Evolutionary conservation across 2,888 invertebrate species (phyloP).

Genomic region (Eurytoma adleriae): DNA sequence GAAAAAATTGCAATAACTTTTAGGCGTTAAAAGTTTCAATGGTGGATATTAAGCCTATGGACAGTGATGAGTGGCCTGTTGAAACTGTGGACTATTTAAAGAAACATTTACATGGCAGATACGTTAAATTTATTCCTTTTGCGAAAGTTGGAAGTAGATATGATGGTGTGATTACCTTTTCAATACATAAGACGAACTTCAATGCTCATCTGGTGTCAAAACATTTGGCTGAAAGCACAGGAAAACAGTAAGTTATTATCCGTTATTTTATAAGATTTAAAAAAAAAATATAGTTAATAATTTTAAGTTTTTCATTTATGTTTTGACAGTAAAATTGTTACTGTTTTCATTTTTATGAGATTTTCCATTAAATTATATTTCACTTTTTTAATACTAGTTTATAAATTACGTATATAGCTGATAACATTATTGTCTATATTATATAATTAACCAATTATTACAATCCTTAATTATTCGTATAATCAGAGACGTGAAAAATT

Average conservation of each 20-base stretch:
- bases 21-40: constrained; percentile 68
- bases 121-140: constrained; percentile 73
- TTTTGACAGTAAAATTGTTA: too few species aligned
- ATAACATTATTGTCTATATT: too few species aligned
- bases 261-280: too few species aligned
- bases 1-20: constrained; percentile 54
- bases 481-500: too few species aligned
- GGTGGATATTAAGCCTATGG: constrained; percentile 74
- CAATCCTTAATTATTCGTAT: too few species aligned
- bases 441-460: too few species aligned
- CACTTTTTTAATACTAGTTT: too few species aligned
- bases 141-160: constrained; percentile 62
- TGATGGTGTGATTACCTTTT: constrained; percentile 61
- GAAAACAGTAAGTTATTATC: constrained; percentile 74
- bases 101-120: constrained; percentile 66
- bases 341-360: too few species aligned
- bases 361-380: too few species aligned
- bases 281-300: too few species aligned
- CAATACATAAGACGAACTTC: constrained; percentile 75
- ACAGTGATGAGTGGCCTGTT: constrained; percentile 73
- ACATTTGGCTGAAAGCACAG: constrained; percentile 77
- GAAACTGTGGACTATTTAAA: constrained; percentile 72
- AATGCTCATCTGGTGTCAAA: constrained; percentile 78
- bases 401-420: too few species aligned
- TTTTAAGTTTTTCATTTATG: too few species aligned